Base-by-base conservation (phyloP, 2,888 invertebrate genomes). In the Mimachlamys varia region DNA sequence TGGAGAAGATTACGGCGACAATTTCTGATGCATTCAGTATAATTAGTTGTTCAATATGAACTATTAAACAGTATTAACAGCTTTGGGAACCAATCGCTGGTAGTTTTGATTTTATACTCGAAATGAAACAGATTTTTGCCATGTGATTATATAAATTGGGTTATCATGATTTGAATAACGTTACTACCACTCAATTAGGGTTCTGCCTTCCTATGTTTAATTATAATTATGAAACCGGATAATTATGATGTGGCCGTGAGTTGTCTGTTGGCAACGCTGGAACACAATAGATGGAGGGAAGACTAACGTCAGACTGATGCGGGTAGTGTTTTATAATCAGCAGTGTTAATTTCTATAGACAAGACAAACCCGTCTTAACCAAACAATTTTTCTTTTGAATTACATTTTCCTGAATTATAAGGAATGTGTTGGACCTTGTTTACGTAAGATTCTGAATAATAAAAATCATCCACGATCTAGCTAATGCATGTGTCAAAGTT, bases 1-100 rank as follows among this genome's bases (percentile, higher is more conserved):
- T 33, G 76, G 27, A 13, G 7, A 27, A 33, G 76, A 76, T 76
- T 76, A 76, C 33, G 13, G 27, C 33, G 12, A 33, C 76, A 33
- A 33, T 76, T 33, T 76, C 76, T 27, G 33, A 10, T 27, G 33
- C 76, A 76, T 27, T 27, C 27, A 15, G 76, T 22, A 76, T 76
- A 76, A 76, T 76, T 76, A 76, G 33, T 3, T 76, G 76, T 76
- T 76, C 76, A 76, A 76, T 76, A 76, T 76, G 76, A 76, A 76
- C 76, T 33, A 76, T 76, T 22, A 76, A 76, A 15, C 15, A 22
- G 33, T 33, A 27, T 19, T 76, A 76, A 76, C 76, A 76, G 33
- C 27, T 76, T 76, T 76, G 76, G 76, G 33, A 76, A 76, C 13
- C 33, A 27, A 76, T 76, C 10, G 22, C 33, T 76, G 33, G 76